Conservation (phyloP, 1,140 invertebrate species). For the Drosophila pruinosa region DNA sequence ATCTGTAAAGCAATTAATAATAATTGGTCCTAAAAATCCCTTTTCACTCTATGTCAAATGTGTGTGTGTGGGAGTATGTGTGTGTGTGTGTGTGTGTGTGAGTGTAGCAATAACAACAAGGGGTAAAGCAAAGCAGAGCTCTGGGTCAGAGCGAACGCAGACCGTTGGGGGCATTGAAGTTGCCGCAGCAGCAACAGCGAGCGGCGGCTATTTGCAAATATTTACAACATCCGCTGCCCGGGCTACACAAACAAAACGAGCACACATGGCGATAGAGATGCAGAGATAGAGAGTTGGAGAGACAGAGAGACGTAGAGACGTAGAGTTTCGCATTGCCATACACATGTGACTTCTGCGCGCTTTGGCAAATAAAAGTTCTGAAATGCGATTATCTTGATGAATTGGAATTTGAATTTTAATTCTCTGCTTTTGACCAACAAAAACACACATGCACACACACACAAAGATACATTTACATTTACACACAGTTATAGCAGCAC, state of each 20-base stretch:
- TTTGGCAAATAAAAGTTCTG: conserved; percentile 78
- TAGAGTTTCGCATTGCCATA: conserved; percentile 4
- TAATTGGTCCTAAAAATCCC: conserved; percentile 72
- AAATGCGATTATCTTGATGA: conserved; percentile 82
- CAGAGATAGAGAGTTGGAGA: background rate
- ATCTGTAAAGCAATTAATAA: conserved; percentile 81
- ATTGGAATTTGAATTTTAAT: conserved; percentile 82
- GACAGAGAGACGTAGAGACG: background rate
- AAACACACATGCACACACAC: conserved; percentile 9
- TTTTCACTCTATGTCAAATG: conserved; percentile 45
- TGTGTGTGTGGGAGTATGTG: background rate
- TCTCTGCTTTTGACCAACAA: conserved; percentile 65
- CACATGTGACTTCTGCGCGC: conserved; percentile 54
- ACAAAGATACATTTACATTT: background rate
- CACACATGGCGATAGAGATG: conserved; percentile 17
- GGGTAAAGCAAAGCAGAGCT: background rate
- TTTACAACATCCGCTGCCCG: conserved; percentile 73
- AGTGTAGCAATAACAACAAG: conserved; percentile 22
- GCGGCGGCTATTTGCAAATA: conserved; percentile 72
- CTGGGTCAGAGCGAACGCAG: conserved; percentile 7
- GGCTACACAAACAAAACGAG: conserved; percentile 53
- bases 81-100: conserved; percentile 9
- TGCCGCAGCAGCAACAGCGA: background rate
- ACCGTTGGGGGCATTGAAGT: conserved; percentile 17
- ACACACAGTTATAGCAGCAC: background rate